A percentile compares a stretch with the other conserved stretches of the same genome.
Conservation (phyloP, 2,113 vertebrate species). For the Philantomba maxwellii region DNA sequence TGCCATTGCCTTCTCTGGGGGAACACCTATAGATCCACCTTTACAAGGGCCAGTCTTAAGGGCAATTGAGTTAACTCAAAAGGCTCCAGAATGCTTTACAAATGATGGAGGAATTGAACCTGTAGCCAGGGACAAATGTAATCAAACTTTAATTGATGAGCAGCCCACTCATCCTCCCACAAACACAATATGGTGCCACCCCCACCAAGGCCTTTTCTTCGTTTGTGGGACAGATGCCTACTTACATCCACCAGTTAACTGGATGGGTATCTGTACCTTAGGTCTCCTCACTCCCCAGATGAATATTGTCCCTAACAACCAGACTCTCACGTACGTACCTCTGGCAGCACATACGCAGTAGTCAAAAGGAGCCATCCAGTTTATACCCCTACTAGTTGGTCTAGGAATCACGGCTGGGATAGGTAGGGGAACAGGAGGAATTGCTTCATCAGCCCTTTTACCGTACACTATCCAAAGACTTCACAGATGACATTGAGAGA, state of each 20-base stretch:
- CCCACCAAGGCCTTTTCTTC: neutral
- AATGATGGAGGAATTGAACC: neutral
- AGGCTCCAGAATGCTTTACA: neutral
- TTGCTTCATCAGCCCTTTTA: neutral
- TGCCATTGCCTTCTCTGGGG: too few relatives aligned
- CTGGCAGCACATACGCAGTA: neutral
- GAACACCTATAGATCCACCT: neutral
- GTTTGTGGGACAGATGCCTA: neutral
- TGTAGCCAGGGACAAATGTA: neutral
- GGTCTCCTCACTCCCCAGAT: neutral
- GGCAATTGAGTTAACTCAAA: neutral
- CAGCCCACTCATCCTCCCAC: neutral
- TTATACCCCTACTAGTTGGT: neutral
- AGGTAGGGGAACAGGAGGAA: neutral
- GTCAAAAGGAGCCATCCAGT: neutral
- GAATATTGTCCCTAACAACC: neutral
- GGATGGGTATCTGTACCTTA: neutral
- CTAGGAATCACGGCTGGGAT: neutral
- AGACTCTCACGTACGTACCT: neutral
- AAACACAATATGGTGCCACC: neutral
- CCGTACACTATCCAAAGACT: neutral
- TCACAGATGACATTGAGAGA: neutral
- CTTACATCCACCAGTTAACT: neutral
- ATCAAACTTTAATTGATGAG: neutral
- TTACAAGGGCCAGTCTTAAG: neutral